Conservation (phyloP, 2,888 invertebrate species). For the Hydraecia micacea region DNA sequence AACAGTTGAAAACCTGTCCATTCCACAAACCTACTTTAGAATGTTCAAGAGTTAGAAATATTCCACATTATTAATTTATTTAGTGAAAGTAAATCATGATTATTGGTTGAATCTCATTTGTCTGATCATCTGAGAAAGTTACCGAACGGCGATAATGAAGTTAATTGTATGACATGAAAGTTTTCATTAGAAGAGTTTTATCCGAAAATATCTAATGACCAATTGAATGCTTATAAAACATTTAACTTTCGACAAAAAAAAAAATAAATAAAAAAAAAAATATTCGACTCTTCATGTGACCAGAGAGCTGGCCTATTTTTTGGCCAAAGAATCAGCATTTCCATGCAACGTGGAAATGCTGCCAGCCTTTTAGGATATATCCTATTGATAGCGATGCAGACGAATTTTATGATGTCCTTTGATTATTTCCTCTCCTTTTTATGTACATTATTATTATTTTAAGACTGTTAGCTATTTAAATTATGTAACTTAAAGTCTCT, state of each 20-base stretch:
- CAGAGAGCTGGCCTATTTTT: not conserved
- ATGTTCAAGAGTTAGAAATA: slow-evolving; percentile 40
- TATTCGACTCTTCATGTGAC: not conserved
- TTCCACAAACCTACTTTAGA: slow-evolving; percentile 63
- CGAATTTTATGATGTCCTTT: not conserved
- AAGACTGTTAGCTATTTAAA: too few relatives aligned
- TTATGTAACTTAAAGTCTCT: too few relatives aligned
- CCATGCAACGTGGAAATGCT: not conserved
- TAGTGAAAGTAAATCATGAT: slow-evolving; percentile 61
- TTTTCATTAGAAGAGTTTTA: not conserved
- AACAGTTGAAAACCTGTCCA: slow-evolving; percentile 58
- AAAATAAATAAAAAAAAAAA: too few relatives aligned
- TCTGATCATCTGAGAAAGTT: slow-evolving; percentile 45
- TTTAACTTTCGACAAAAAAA: too few relatives aligned
- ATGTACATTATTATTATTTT: too few relatives aligned
- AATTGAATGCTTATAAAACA: not conserved
- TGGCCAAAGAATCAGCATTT: not conserved
- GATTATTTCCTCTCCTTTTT: too few relatives aligned
- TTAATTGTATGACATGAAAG: slow-evolving; percentile 23
- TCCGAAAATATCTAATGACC: not conserved
- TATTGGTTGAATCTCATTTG: slow-evolving; percentile 43
- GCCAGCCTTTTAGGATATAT: not conserved
- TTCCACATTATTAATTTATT: slow-evolving; percentile 53
- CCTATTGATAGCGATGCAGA: not conserved
- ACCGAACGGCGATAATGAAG: slow-evolving; percentile 5